Evolutionary conservation across 2,113 vertebrate species (phyloP).

Genomic region (Trogon melanurus): DNA sequence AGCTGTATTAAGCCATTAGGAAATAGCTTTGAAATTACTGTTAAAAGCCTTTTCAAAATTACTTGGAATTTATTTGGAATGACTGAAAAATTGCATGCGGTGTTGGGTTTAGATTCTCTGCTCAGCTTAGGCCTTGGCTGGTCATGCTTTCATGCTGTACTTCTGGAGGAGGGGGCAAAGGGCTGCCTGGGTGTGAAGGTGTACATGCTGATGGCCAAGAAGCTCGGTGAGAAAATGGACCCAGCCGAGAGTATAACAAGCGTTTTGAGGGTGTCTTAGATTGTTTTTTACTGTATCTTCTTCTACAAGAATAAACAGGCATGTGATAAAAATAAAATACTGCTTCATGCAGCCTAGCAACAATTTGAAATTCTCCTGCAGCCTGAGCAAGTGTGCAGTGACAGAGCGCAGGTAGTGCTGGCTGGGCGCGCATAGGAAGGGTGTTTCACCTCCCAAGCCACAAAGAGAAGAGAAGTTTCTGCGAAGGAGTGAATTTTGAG

Average conservation of each 20-base stretch:
- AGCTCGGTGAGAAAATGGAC: neutral
- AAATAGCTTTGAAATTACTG: neutral
- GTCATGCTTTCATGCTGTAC: neutral
- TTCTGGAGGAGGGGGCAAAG: neutral
- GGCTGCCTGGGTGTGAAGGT: neutral
- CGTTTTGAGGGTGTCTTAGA: slow-evolving; percentile 3
- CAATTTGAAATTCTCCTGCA: slow-evolving; percentile 15
- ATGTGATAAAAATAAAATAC: slow-evolving; percentile 57
- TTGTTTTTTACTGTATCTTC: neutral
- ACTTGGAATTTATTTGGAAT: neutral
- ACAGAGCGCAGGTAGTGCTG: neutral
- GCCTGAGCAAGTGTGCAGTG: neutral
- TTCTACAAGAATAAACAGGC: slow-evolving; percentile 56
- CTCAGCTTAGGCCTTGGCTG: neutral
- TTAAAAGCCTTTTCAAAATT: neutral
- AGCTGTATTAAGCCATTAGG: neutral
- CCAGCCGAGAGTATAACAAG: neutral
- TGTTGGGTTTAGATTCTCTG: neutral
- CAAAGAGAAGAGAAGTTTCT: neutral
- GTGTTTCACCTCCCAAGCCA: neutral
- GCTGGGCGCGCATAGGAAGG: neutral
- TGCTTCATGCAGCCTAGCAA: slow-evolving; percentile 57
- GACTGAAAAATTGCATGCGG: neutral
- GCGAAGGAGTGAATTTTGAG: neutral
- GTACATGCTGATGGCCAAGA: neutral